These are phyloP conservation scores for Anniella stebbinsi DNA, from an alignment of 2,797 vertebrate species.

Conservation along the genomic window DNA sequence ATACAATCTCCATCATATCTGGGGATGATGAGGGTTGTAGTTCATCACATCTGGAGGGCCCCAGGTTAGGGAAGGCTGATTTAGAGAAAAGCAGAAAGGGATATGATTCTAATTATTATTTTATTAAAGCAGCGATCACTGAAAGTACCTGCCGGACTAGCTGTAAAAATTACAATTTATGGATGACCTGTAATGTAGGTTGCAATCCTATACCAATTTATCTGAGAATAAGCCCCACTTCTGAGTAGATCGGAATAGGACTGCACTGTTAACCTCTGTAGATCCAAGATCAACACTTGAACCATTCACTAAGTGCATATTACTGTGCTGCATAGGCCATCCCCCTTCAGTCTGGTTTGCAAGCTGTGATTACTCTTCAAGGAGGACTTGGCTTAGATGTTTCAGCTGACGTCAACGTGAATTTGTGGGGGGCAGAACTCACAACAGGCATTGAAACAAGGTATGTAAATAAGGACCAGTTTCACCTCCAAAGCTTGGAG, in stretches of 20 bases:
- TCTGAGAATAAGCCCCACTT: not conserved
- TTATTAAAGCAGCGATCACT: not conserved
- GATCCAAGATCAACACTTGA: fast-evolving
- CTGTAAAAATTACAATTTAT: not conserved
- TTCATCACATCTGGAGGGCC: not conserved
- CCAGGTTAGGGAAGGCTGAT: not conserved
- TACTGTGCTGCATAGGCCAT: slow-evolving; percentile 64
- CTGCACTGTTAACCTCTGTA: not conserved
- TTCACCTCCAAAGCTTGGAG: not conserved
- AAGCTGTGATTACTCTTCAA: slow-evolving; percentile 58
- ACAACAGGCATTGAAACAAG: slow-evolving; percentile 57
- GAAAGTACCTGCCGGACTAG: not conserved
- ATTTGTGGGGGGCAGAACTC: slow-evolving; percentile 74
- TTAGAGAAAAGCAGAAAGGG: not conserved
- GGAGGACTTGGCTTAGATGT: slow-evolving; percentile 73
- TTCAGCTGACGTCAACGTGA: slow-evolving; percentile 64
- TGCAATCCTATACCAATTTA: not conserved
- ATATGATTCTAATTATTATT: not conserved
- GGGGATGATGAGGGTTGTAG: not conserved
- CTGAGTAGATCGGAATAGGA: not conserved
- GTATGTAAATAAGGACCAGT: slow-evolving; percentile 22
- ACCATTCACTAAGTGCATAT: not conserved
- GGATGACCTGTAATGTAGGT: not conserved
- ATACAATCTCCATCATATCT: too few species aligned
- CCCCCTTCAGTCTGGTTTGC: slow-evolving; percentile 75